Percentiles rank a stretch among this genome's conserved stretches.
These are phyloP conservation scores for Subacronicta megacephala DNA, from an alignment of 2,888 invertebrate genomes.

Conservation along the genomic window DNA sequence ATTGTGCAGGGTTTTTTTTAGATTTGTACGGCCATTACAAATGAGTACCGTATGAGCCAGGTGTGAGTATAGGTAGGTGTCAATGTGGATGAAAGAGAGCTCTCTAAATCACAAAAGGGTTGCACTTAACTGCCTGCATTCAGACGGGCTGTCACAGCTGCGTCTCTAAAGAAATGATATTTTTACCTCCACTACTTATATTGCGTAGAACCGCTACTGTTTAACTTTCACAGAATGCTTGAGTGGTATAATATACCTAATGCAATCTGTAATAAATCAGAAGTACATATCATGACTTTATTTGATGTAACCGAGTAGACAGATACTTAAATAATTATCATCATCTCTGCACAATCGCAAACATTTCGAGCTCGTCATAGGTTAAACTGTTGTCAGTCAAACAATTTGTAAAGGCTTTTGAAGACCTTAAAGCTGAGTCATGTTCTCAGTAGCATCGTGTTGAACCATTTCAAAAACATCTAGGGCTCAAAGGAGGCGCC, in stretches of 20 bases:
- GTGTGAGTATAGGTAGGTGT: slow-evolving; percentile 43
- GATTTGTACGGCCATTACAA: slow-evolving; percentile 34
- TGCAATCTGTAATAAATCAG: too few relatives aligned
- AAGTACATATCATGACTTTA: too few relatives aligned
- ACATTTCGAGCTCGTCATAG: slow-evolving; percentile 25
- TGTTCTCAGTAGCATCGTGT: slow-evolving; percentile 42
- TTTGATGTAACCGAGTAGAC: too few relatives aligned
- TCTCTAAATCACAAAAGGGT: slow-evolving; percentile 61
- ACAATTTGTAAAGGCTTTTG: slow-evolving; percentile 24
- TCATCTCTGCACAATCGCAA: background rate
- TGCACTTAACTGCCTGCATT: slow-evolving; percentile 69
- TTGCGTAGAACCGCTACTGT: slow-evolving; percentile 41
- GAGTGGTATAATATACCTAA: slow-evolving; percentile 1
- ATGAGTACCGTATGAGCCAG: slow-evolving; percentile 30
- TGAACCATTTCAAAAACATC: slow-evolving; percentile 63
- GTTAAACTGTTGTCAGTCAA: slow-evolving; percentile 35
- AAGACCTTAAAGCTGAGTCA: slow-evolving; percentile 32
- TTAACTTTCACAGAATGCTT: slow-evolving; percentile 46
- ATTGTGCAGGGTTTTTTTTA: slow-evolving; percentile 28
- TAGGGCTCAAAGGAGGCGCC: slow-evolving; percentile 79
- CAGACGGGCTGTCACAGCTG: slow-evolving; percentile 57
- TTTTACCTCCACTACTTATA: slow-evolving; percentile 45
- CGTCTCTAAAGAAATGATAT: slow-evolving; percentile 55
- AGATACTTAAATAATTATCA: too few relatives aligned
- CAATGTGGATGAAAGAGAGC: slow-evolving; percentile 51